Evolutionary conservation across 1,140 invertebrate genomes (phyloP), one percentile per base, ranked within the genome.

Genomic region (Diabrotica undecimpunctata): DNA sequence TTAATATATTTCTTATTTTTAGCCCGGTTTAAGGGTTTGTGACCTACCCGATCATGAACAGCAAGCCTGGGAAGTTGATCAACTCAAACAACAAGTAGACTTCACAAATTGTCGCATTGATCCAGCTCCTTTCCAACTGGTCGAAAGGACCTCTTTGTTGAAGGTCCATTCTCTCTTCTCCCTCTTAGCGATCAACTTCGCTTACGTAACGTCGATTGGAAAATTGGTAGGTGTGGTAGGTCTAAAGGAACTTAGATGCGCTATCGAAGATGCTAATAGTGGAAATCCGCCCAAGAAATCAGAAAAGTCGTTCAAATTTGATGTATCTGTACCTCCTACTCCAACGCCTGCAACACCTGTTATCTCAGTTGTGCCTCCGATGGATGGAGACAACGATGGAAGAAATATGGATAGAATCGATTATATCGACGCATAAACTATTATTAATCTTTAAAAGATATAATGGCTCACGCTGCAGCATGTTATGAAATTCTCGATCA

Each of bases 191-290:
- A 90, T 99, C 7, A 96, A 95, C 82, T 91, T 96, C 74, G 95
- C 97, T 0, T 99, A 98, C 79, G 97, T 99, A 1, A 99, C 97
- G 5, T 91, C 95, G 41, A 95, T 96, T 61, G 97, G 97, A 84
- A 69, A 91, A 70, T 85, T 99, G 0, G 91, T 98, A 41, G 97
- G 97, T 5, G 95, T 99, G 0, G 96, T 99, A 4, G 93, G 92
- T 9, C 82, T 98, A 0, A 96, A 96, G 82, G 96, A 98, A 85
- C 93, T 95, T 12, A 84, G 93, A 57, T 90, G 90, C 79, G 91
- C 92, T 0, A 95, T 95, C 63, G 91, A 94, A 74, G 89, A 94
- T 70, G 90, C 91, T 9, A 94, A 94, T 77, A 72, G 64, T 53
- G 73, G 73, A 1, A 69, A 70, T 13, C 64, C 73, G 5, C 70